A percentile compares a stretch with the other conserved stretches of the same genome.
phyloP scores from a whole-genome alignment of 2,797 vertebrate genomes.

The Sternarchorhynchus goeldii region DNA sequence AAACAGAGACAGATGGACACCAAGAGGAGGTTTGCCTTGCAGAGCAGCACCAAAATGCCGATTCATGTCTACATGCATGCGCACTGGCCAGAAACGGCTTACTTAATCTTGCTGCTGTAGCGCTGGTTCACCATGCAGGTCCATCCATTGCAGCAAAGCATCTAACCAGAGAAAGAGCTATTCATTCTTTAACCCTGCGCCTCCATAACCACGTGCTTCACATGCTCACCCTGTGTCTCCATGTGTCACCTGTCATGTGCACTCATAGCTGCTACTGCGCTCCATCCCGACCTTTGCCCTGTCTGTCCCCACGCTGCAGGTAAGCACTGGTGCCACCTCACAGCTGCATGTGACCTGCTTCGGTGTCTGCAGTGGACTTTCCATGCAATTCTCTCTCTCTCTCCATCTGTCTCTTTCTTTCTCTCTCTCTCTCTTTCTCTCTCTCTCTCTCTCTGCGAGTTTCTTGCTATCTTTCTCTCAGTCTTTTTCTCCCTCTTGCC shows the following conservation, averaged over 20 bases:
- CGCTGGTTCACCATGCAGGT: constrained; percentile 36
- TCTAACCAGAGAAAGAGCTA: constrained; percentile 21
- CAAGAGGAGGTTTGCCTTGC: constrained; percentile 83
- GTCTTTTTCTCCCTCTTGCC: constrained; percentile 52
- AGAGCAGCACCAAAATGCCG: constrained; percentile 42
- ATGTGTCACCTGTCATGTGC: constrained; percentile 62
- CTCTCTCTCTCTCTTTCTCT: constrained; percentile 44
- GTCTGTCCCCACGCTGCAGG: constrained; percentile 79
- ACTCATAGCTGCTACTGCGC: constrained; percentile 76
- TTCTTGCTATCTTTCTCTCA: constrained; percentile 44
- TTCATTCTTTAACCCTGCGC: constrained; percentile 35
- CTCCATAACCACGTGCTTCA: constrained; percentile 59
- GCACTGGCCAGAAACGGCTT: constrained; percentile 37
- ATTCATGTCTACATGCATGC: constrained; percentile 13
- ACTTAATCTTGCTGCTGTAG: constrained; percentile 38
- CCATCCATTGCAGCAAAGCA: constrained; percentile 33
- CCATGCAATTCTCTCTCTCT: constrained; percentile 31
- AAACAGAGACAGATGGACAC: constrained; percentile 78
- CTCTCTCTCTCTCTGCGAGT: constrained; percentile 52
- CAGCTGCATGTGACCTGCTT: constrained; percentile 48
- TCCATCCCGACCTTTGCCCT: constrained; percentile 85
- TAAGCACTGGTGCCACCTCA: constrained; percentile 62
- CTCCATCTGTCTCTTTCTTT: constrained; percentile 44
- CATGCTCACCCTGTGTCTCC: constrained; percentile 63
- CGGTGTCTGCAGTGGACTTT: constrained; percentile 38